Evolutionary conservation across 2,888 invertebrate species (phyloP).

Genomic region (Drosophila stalkeri): DNA sequence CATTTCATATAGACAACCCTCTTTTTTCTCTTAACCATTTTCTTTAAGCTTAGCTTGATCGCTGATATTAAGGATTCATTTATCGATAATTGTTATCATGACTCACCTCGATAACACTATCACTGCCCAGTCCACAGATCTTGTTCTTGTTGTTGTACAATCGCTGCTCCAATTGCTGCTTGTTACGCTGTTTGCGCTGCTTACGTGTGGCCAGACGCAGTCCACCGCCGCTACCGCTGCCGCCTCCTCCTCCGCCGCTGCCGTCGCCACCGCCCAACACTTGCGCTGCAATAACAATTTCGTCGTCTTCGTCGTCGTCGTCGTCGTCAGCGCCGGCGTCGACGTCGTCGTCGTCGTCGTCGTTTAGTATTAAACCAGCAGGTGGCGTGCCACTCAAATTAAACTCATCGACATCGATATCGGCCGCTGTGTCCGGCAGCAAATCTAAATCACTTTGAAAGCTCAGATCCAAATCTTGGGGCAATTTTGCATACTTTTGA

Average conservation of each 20-base stretch:
- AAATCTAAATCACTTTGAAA: slow-evolving; percentile 82
- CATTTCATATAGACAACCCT: too few species aligned
- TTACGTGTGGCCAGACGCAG: slow-evolving; percentile 63
- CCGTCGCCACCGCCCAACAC: slow-evolving; percentile 52
- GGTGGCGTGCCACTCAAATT: slow-evolving; percentile 62
- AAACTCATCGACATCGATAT: slow-evolving; percentile 72
- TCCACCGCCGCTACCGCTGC: slow-evolving; percentile 40
- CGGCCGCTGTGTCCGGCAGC: slow-evolving; percentile 77
- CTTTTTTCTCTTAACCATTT: background rate
- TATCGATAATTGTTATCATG: slow-evolving; percentile 20
- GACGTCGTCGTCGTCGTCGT: slow-evolving; percentile 57
- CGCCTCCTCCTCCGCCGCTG: slow-evolving; percentile 18
- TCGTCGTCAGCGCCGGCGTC: slow-evolving; percentile 77
- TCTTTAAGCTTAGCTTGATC: background rate
- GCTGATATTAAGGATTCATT: slow-evolving; percentile 4
- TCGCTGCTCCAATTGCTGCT: slow-evolving; percentile 82
- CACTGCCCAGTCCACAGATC: slow-evolving; percentile 81
- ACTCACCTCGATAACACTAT: slow-evolving; percentile 83
- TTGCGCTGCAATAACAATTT: slow-evolving; percentile 76
- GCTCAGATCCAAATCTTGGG: slow-evolving; percentile 85
- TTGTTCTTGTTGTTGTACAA: slow-evolving; percentile 61
- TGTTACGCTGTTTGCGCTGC: slow-evolving; percentile 60
- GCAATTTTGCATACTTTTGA: slow-evolving; percentile 85
- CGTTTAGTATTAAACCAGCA: slow-evolving; percentile 58
- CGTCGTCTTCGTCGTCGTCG: slow-evolving; percentile 78